Base-by-base conservation (phyloP, 2,888 invertebrate genomes). In the Drosophila koepferae region DNA sequence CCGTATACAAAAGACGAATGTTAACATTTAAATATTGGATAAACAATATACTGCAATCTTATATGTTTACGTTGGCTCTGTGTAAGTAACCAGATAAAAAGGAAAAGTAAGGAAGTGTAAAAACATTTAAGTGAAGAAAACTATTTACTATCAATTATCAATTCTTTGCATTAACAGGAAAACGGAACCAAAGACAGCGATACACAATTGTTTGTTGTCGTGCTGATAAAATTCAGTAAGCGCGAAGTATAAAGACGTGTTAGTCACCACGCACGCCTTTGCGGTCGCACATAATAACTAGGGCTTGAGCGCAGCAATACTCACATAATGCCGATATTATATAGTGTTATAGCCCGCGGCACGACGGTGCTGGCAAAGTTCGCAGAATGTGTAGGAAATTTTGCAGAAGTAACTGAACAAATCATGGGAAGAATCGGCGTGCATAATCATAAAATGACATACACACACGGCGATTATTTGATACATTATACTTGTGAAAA, bases 371-470 rank as follows among this genome's bases (percentile, higher is more conserved):
- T 99, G 60, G 96, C 98, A 5, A 98, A 98, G 93, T 96, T 97
- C 95, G 98, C 99, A 2, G 96, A 97, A 55, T 98, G 98, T 93
- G 96, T 97, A 72, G 99, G 99, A 16, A 99, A 99, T 93, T 99
- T 99, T 93, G 96, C 96, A 3, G 98, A 99, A 94, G 98, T 99
- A 9, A 97, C 98, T 0, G 98, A 98, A 92, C 97, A 98, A 92
- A 97, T 99, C 74, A 94, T 99, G 63, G 94, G 96, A 2, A 97
- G 97, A 94, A 98, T 99, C 91, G 95, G 97, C 23, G 95, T 96
- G n/a, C 96, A 97, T 72, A 96, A 98, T 94, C 96, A 97, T 81
- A 98, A 98, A 92, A 94, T 98, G 77, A 98, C 98, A 0, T 98
- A 98, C 91, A 96, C 98, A 2, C 98, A 99, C 94, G 97, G 97